These are phyloP conservation scores for Philopotamus ludificatus DNA, from an alignment of 1,140 invertebrate species.

Conservation along the genomic window DNA sequence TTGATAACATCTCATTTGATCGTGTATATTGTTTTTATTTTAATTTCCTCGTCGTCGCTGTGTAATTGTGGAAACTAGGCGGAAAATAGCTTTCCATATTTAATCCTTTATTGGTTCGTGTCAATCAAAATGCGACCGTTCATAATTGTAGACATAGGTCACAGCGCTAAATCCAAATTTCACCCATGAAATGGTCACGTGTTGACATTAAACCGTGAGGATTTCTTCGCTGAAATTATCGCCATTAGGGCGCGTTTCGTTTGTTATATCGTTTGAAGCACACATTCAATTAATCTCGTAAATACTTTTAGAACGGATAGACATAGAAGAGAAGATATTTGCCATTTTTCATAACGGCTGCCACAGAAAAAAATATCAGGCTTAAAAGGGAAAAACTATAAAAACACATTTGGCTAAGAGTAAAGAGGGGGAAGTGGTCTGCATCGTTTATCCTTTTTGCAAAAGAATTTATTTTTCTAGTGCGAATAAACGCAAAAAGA, in stretches of 20 bases:
- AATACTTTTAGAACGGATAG: background rate
- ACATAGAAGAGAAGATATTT: background rate
- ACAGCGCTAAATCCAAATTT: too few relatives aligned
- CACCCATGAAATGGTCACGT: background rate
- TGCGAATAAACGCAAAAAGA: background rate
- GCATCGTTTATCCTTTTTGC: constrained; percentile 11
- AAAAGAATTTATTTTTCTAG: constrained; percentile 8
- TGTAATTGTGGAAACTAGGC: too few relatives aligned
- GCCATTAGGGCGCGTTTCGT: background rate
- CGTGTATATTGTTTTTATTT: too few relatives aligned
- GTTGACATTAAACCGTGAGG: background rate
- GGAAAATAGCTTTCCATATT: too few relatives aligned
- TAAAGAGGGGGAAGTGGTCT: constrained; percentile 6
- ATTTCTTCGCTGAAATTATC: background rate
- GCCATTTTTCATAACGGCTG: background rate
- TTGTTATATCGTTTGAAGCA: background rate
- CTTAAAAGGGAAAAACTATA: background rate
- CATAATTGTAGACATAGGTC: too few relatives aligned
- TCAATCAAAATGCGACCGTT: too few relatives aligned
- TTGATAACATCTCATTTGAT: too few relatives aligned
- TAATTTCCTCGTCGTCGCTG: too few relatives aligned
- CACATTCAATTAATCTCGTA: background rate
- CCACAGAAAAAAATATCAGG: background rate
- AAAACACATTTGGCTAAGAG: constrained; percentile 2
- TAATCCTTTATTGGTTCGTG: too few relatives aligned